These are phyloP conservation scores for Liposcelis brunnea DNA, from an alignment of 2,888 invertebrate species.

Conservation along the genomic window DNA sequence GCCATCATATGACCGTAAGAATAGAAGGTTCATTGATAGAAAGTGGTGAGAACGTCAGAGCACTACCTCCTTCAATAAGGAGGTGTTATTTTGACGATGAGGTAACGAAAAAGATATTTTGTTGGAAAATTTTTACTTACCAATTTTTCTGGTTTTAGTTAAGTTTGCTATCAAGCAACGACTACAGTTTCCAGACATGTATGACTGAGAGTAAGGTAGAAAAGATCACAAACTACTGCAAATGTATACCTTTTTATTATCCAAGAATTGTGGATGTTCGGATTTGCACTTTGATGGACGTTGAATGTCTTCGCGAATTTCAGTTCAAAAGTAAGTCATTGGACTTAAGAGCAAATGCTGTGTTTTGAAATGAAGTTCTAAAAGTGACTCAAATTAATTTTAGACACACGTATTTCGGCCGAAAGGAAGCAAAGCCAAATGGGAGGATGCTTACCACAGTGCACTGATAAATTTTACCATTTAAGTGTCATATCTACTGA, in stretches of 20 bases:
- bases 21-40: not conserved
- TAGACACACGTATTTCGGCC: too few species aligned
- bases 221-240: conserved; percentile 25
- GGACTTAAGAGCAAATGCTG: too few species aligned
- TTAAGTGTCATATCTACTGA: too few species aligned
- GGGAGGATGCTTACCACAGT: too few species aligned
- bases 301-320: not conserved
- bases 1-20: not conserved
- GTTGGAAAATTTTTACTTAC: not conserved
- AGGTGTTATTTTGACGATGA: not conserved
- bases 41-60: not conserved
- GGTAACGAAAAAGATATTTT: not conserved
- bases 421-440: too few species aligned
- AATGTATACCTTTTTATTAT: conserved; percentile 36
- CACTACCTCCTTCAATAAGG: not conserved
- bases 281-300: conserved; percentile 18
- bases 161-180: not conserved
- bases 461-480: too few species aligned
- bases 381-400: too few species aligned
- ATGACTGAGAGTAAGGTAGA: conserved; percentile 22
- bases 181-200: not conserved
- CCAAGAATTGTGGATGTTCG: conserved; percentile 22
- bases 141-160: not conserved
- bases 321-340: not conserved
- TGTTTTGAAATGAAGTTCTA: too few species aligned